A percentile compares a stretch with the other conserved stretches of the same genome.
Evolutionary conservation across 2,888 invertebrate genomes (phyloP).

Genomic region (Uloborus plumipes): DNA sequence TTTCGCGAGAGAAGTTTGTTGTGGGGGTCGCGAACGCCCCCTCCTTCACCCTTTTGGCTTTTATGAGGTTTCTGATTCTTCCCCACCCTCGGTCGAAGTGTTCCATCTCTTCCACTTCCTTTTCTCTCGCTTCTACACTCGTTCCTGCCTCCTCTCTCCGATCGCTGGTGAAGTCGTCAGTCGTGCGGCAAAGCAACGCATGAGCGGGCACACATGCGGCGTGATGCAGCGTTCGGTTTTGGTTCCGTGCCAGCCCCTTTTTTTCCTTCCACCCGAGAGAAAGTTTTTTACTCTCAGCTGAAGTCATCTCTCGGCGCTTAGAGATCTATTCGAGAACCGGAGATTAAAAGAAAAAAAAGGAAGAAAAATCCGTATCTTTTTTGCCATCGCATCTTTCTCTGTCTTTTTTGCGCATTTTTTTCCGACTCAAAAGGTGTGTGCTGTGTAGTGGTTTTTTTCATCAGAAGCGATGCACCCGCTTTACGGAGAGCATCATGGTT

Average conservation of each 20-base stretch:
- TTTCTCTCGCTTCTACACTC: slow-evolving; percentile 9
- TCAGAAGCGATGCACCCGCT: slow-evolving; percentile 83
- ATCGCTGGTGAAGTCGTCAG: slow-evolving; percentile 28
- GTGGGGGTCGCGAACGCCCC: neutral
- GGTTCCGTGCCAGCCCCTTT: slow-evolving; percentile 47
- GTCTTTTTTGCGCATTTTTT: slow-evolving; percentile 12
- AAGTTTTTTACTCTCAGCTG: slow-evolving; percentile 9
- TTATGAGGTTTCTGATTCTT: neutral
- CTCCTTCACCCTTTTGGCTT: neutral
- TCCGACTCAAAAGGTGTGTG: slow-evolving; percentile 4
- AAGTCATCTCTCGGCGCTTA: slow-evolving; percentile 13
- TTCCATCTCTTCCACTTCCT: slow-evolving; percentile 16
- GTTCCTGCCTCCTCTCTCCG: neutral
- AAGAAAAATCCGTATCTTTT: slow-evolving; percentile 10
- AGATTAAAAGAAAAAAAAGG: slow-evolving; percentile 1
- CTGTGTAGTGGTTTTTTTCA: slow-evolving; percentile 2
- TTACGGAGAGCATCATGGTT: slow-evolving; percentile 92
- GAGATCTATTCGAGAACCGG: neutral
- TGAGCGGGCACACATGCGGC: slow-evolving; percentile 55
- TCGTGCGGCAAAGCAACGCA: slow-evolving; percentile 51
- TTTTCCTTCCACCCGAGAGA: slow-evolving; percentile 15
- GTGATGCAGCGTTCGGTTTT: slow-evolving; percentile 39
- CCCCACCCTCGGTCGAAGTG: slow-evolving; percentile 1
- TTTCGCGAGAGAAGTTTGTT: slow-evolving; percentile 20
- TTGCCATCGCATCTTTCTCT: neutral